Evolutionary conservation across 2,888 invertebrate species (phyloP).

Genomic region (Euclidia mi): DNA sequence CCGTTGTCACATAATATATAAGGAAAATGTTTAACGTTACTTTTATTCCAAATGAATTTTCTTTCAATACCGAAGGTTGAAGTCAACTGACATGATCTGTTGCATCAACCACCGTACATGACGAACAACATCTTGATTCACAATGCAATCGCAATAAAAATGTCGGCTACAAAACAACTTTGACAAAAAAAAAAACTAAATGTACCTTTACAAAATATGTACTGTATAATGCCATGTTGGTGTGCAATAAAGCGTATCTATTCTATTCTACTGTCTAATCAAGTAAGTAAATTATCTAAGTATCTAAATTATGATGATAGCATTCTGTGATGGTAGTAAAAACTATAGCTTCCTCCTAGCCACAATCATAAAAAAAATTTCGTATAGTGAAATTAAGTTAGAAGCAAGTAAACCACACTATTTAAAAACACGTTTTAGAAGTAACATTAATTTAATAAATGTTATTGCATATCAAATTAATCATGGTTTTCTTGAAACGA

Average conservation of each 20-base stretch:
- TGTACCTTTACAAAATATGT: too few species aligned
- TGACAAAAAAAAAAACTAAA: too few species aligned
- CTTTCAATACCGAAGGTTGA: slow-evolving; percentile 75
- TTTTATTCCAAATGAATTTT: slow-evolving; percentile 74
- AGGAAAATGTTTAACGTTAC: slow-evolving; percentile 71
- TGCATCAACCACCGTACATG: slow-evolving; percentile 64
- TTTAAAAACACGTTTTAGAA: background rate
- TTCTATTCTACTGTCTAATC: too few species aligned
- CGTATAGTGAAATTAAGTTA: background rate
- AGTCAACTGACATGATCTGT: slow-evolving; percentile 76
- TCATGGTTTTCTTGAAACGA: slow-evolving; percentile 38
- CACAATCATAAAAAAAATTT: background rate
- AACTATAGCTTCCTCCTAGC: too few species aligned
- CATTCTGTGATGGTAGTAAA: too few species aligned
- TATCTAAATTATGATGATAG: too few species aligned
- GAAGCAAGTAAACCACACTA: background rate
- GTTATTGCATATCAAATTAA: slow-evolving; percentile 2
- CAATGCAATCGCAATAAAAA: background rate
- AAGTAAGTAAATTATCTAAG: too few species aligned
- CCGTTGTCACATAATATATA: slow-evolving; percentile 14
- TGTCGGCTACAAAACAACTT: background rate
- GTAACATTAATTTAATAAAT: background rate
- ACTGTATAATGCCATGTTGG: too few species aligned
- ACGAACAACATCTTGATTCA: slow-evolving; percentile 65
- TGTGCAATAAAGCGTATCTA: too few species aligned